phyloP scores from a whole-genome alignment of 2,888 invertebrate genomes.

The Mesorhabditis belari region DNA sequence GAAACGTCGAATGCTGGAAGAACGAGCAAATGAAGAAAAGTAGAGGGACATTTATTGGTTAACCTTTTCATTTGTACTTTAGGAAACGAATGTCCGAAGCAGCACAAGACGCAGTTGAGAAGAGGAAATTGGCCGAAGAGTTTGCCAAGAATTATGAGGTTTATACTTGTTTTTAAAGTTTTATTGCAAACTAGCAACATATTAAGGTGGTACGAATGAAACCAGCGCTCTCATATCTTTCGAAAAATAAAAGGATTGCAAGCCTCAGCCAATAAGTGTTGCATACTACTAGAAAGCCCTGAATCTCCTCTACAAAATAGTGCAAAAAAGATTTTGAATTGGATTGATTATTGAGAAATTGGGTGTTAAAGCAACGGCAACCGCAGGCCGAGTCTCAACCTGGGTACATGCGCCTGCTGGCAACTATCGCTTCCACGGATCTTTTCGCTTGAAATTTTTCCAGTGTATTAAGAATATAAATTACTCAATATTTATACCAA shows the following conservation, averaged over 20 bases:
- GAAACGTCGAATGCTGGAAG: conserved; percentile 76
- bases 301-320: no score
- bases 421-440: no score
- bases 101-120: conserved; percentile 85
- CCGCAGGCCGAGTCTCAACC: no score
- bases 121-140: conserved; percentile 79
- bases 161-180: conserved; percentile 9
- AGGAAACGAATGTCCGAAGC: conserved; percentile 74
- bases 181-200: neutral
- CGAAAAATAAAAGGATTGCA: no score
- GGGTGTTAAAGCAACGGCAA: no score
- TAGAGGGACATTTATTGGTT: conserved; percentile 22
- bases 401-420: no score
- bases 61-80: neutral
- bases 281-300: no score
- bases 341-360: no score
- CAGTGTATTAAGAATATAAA: neutral
- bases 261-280: no score
- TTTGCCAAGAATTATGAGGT: conserved; percentile 98
- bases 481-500: no score
- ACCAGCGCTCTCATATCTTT: neutral
- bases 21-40: conserved; percentile 79
- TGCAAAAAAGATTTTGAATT: no score
- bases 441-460: no score
- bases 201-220: neutral